Evolutionary conservation across 2,797 vertebrate genomes (phyloP).

Genomic region (Pseudochirops corinnae): DNA sequence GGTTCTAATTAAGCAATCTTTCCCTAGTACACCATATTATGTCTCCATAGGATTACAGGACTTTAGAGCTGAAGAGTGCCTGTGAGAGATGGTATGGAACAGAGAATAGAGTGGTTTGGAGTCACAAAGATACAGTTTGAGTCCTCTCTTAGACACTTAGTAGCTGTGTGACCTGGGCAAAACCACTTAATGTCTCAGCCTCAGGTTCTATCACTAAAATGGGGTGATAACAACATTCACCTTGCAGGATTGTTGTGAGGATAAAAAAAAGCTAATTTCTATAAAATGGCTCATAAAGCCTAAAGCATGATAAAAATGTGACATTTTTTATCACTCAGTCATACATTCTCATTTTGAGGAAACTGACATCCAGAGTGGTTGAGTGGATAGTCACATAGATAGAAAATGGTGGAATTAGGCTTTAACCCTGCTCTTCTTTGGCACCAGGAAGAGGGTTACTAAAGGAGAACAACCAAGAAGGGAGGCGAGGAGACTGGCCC

Average conservation of each 20-base stretch:
- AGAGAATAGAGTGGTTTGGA: neutral
- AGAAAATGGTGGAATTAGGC: neutral
- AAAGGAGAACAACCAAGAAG: neutral
- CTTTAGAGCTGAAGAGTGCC: neutral
- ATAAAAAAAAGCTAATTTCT: neutral
- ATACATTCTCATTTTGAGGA: neutral
- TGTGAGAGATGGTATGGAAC: neutral
- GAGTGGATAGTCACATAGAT: neutral
- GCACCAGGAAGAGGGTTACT: neutral
- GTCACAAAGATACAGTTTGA: neutral
- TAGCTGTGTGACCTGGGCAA: neutral
- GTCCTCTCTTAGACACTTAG: neutral
- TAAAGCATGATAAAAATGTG: neutral
- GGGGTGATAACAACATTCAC: neutral
- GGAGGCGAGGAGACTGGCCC: neutral
- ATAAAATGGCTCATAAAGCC: neutral
- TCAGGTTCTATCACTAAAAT: neutral
- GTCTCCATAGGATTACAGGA: neutral
- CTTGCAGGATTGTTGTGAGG: neutral
- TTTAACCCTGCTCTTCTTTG: neutral
- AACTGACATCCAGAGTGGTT: neutral
- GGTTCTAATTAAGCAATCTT: neutral
- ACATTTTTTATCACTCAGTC: neutral
- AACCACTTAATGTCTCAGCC: neutral
- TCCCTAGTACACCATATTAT: neutral